Evolutionary conservation across 2,797 vertebrate genomes (phyloP).

Genomic region (Rhincodon typus): DNA sequence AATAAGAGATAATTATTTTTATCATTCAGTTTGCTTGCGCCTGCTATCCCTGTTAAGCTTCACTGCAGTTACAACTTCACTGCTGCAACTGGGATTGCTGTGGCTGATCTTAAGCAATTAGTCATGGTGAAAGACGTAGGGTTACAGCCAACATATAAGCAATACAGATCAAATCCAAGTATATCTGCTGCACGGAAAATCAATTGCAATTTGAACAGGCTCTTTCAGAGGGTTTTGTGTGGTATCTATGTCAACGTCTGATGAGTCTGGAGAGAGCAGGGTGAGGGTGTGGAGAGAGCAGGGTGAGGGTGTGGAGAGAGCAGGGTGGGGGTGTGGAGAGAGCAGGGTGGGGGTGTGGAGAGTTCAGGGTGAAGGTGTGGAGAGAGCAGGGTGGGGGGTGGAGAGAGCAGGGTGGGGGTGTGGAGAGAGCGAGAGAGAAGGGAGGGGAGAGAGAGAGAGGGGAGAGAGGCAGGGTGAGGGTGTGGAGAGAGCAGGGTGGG

Average conservation of each 20-base stretch:
- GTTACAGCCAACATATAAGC: background rate
- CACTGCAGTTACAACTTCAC: background rate
- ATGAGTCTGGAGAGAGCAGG: background rate
- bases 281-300: too few species aligned
- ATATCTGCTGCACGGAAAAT: background rate
- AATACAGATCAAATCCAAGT: background rate
- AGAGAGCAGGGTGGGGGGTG: too few species aligned
- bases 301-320: too few species aligned
- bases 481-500: too few species aligned
- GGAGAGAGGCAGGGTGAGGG: too few species aligned
- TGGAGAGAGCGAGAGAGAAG: too few species aligned
- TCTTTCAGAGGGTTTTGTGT: background rate
- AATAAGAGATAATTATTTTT: background rate
- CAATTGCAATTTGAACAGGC: background rate
- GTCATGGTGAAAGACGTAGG: background rate
- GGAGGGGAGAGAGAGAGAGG: too few species aligned
- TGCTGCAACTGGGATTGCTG: background rate
- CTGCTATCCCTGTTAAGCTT: background rate
- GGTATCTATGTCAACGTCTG: background rate
- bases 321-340: too few species aligned
- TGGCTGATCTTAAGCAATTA: background rate
- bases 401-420: too few species aligned
- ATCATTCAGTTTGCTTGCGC: background rate
- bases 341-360: too few species aligned
- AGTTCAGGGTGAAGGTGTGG: too few species aligned